A percentile compares a stretch with the other conserved stretches of the same genome.
Evolutionary conservation across 2,797 vertebrate species (phyloP).

Genomic region (Coilia nasus): DNA sequence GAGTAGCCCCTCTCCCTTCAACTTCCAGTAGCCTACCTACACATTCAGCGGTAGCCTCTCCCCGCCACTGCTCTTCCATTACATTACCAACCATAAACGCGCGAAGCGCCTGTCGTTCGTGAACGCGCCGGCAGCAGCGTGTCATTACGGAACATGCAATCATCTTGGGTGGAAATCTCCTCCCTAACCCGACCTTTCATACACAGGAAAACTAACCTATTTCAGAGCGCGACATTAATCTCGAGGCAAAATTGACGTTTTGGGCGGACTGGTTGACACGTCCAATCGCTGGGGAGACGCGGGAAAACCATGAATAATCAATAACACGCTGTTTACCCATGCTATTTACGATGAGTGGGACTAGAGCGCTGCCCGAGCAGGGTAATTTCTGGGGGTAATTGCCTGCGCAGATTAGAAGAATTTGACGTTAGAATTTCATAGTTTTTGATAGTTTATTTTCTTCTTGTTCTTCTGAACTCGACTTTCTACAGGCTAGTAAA

Average conservation of each 20-base stretch:
- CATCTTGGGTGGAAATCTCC: neutral
- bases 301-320: constrained; percentile 71
- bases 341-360: constrained; percentile 23
- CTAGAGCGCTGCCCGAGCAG: constrained; percentile 45
- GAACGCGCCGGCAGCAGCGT: constrained; percentile 42
- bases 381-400: constrained; percentile 66
- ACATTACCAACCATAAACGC: constrained; percentile 10
- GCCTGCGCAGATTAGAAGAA: constrained; percentile 66
- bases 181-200: constrained; percentile 52
- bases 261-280: constrained; percentile 66
- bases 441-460: constrained; percentile 38
- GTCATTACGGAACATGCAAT: constrained; percentile 62
- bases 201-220: constrained; percentile 52
- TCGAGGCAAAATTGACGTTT: constrained; percentile 64
- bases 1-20: neutral
- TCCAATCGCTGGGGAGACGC: constrained; percentile 38
- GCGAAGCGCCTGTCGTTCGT: neutral
- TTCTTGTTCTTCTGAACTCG: constrained; percentile 5
- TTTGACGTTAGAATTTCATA: constrained; percentile 61
- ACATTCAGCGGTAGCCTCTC: neutral
- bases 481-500: neutral
- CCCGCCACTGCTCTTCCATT: neutral
- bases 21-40: constrained; percentile 1
- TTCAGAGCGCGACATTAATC: constrained; percentile 69
- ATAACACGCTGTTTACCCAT: constrained; percentile 60